Evolutionary conservation across 2,113 vertebrate genomes (phyloP), one percentile per base, ranked within the genome.

Genomic region (Chaenogobius annularis): DNA sequence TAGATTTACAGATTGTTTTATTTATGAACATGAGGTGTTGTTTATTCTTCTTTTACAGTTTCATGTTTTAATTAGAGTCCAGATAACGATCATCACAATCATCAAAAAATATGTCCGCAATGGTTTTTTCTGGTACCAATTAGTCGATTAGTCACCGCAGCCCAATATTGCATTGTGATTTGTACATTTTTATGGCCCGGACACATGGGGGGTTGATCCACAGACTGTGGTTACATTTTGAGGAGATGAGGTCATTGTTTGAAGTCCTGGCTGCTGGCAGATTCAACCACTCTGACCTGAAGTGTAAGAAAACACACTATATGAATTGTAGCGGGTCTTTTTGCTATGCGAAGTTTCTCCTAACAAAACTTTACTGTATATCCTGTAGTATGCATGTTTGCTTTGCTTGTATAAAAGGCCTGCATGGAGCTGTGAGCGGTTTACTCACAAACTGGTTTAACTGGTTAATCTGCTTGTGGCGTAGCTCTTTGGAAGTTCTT

Each of bases 161-260:
- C 26, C 26, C 26, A 2, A 4, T 56, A 14, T 13, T 52, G 10
- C 14, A 58, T 43, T n/a, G 17, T 20, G 47, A 62, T 48, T 7
- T 66, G 1, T 46, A 19, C 5, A 54, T 48, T 26, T 23, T 31
- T 20, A 22, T 50, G 50, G 22, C 15, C 11, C 31, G 6, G 14
- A 35, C 14, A 9, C 3, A 35, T 11, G 50, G 78, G 77, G 73
- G 23, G 80, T 86, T 79, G 75, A 79, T 75, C 79, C 1, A n/a
- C 7, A 80, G 71, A 44, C 71, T 63, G 5, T 52, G 65, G 71
- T 84, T 70, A 80, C 83, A 89, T 92, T 90, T 85, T 84, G 70
- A 82, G 20, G 68, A 77, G 78, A 85, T 91, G 88, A 92, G 83
- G 78, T 91, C 89, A 90, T 77, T 7, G 52, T 80, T 79, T 75